These are phyloP conservation scores for Ceriagrion tenellum DNA, from an alignment of 2,888 invertebrate genomes.

Conservation along the genomic window DNA sequence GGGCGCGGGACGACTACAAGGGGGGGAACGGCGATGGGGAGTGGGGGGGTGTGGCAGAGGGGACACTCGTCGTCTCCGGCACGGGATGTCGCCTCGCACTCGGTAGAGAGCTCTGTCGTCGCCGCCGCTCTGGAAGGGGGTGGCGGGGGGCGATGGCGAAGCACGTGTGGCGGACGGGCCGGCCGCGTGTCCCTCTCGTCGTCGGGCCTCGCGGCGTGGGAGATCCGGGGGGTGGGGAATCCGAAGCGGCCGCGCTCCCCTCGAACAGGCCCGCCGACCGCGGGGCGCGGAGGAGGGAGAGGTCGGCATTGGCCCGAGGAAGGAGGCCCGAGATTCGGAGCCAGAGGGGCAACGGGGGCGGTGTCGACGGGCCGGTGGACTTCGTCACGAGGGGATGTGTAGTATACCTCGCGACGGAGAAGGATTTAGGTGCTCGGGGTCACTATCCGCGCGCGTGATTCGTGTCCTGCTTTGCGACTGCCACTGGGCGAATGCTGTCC, in stretches of 20 bases:
- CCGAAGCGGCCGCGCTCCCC: not conserved
- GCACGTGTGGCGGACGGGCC: not conserved
- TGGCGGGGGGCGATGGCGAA: not conserved
- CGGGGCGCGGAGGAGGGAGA: not conserved
- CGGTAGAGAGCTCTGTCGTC: slow-evolving; percentile 12
- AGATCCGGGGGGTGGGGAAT: not conserved
- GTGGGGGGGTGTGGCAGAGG: not conserved
- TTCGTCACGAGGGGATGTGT: not conserved
- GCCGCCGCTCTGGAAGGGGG: not conserved
- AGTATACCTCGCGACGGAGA: not conserved
- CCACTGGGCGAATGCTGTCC: not conserved
- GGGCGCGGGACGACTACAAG: not conserved
- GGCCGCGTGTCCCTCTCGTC: not conserved
- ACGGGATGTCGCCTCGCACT: slow-evolving; percentile 34
- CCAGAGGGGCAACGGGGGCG: slow-evolving; percentile 9
- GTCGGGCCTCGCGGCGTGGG: no score
- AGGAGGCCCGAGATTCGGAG: not conserved
- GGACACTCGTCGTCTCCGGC: slow-evolving; percentile 14
- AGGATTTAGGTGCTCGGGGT: accelerated
- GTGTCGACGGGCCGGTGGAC: not conserved
- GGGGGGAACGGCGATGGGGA: not conserved
- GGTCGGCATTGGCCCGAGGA: slow-evolving; percentile 1
- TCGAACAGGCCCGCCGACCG: not conserved
- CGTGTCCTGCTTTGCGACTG: not conserved
- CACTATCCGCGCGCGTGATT: not conserved